These are phyloP conservation scores for Aphis craccivora DNA, from an alignment of 1,140 invertebrate genomes.

Conservation along the genomic window DNA sequence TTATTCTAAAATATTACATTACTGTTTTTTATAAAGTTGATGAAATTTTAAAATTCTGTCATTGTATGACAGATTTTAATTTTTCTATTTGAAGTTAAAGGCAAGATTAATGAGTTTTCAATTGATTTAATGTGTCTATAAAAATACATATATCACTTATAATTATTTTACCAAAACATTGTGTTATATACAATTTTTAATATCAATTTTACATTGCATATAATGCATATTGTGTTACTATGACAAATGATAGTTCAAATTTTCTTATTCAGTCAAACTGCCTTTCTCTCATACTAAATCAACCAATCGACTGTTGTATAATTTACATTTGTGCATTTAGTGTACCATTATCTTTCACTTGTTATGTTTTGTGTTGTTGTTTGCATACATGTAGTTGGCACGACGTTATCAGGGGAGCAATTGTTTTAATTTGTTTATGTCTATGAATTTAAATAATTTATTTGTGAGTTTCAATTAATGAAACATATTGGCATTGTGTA, in stretches of 20 bases:
- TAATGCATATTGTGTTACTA: background rate
- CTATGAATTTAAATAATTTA: slow-evolving; percentile 37
- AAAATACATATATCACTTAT: background rate
- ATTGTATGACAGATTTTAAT: slow-evolving; percentile 11
- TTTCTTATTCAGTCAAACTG: background rate
- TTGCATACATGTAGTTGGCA: slow-evolving; percentile 34
- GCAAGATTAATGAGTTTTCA: background rate
- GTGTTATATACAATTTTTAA: background rate
- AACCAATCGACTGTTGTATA: background rate
- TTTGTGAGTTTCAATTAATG: slow-evolving; percentile 32
- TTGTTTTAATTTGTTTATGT: slow-evolving; percentile 34
- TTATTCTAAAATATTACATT: background rate
- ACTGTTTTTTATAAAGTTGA: background rate
- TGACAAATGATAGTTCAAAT: background rate
- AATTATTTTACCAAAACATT: background rate
- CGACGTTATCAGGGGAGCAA: slow-evolving; percentile 12
- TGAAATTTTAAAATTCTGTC: background rate
- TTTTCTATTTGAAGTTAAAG: background rate
- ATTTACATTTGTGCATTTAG: background rate
- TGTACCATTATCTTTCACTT: slow-evolving; percentile 20
- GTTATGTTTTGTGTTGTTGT: slow-evolving; percentile 30
- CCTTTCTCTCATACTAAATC: background rate
- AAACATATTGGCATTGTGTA: slow-evolving; percentile 23
- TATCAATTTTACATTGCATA: background rate
- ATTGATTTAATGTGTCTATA: background rate